Evolutionary conservation across 2,888 invertebrate genomes (phyloP), one percentile per base, ranked within the genome.

Genomic region (Calameuta filiformis): DNA sequence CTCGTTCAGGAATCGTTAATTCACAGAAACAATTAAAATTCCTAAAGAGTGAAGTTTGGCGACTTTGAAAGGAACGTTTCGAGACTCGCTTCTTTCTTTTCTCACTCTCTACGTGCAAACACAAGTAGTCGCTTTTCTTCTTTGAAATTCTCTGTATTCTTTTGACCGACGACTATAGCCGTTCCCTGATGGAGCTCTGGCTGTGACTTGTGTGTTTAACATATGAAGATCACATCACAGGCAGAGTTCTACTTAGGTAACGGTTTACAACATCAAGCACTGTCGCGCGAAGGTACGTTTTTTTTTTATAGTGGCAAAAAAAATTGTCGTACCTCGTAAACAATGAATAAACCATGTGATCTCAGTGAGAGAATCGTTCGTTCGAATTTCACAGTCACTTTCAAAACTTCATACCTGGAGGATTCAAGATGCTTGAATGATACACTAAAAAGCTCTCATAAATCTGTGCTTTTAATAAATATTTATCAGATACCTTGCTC

Each of bases 161-260:
- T 30, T 34, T 71, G 12, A 23, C 31, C 12, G 71, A 33, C 31
- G 71, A 71, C 71, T 35, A 76, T 88, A 85, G 84, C 86, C 88
- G 86, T 87, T 87, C 87, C 91, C 92, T 92, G 92, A 95, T 95
- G 94, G 96, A 93, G 94, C 95, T 96, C 94, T 92, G 93, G 92
- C 95, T 95, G 96, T 96, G 96, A 96, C 94, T 93, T 95, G 96
- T 97, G 95, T 95, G 91, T 92, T 92, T 87, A 89, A 84, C 85
- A 88, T 85, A 85, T 85, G 79, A 84, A 83, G 86, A 85, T 95
- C 96, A 96, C 97, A 97, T 97, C 97, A 97, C 97, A 97, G 97
- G 96, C 97, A 96, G 96, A 97, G 97, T 97, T 97, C 97, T 96
- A 96, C 96, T 96, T 96, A 92, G 93, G 95, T 90, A 86, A 85